Percentiles rank a stretch among this genome's conserved stretches.
These are phyloP conservation scores for Paradoxurus hermaphroditus DNA, from an alignment of 2,113 vertebrate genomes.

Conservation along the genomic window DNA sequence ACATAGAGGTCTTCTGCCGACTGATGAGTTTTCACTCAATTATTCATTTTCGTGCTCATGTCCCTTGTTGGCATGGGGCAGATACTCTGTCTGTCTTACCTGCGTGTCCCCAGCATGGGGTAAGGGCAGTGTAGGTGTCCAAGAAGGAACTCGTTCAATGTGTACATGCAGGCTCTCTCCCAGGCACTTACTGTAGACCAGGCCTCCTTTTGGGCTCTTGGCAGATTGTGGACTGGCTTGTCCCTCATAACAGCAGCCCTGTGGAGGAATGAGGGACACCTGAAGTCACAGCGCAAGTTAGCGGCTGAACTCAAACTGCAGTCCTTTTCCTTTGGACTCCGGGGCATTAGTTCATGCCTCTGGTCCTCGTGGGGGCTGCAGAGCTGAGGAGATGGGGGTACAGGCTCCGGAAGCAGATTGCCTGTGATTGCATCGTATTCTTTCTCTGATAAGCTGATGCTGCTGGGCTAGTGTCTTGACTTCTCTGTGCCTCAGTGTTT, in stretches of 20 bases:
- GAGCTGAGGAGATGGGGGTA: not conserved
- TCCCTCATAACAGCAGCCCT: not conserved
- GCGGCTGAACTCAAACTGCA: not conserved
- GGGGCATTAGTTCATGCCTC: not conserved
- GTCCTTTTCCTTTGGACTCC: not conserved
- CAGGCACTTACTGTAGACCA: not conserved
- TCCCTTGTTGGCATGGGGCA: not conserved
- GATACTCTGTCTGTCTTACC: constrained; percentile 10
- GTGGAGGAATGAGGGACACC: not conserved
- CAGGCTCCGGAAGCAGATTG: not conserved
- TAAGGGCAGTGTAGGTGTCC: not conserved
- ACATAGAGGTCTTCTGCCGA: not conserved
- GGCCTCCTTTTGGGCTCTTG: not conserved
- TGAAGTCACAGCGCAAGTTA: not conserved
- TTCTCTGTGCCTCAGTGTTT: not conserved
- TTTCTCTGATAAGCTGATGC: not conserved
- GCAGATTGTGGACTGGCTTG: not conserved
- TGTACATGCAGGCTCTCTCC: not conserved
- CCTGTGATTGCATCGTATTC: not conserved
- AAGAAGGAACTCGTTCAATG: not conserved
- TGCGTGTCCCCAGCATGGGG: not conserved
- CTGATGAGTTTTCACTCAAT: not conserved
- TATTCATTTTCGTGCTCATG: not conserved
- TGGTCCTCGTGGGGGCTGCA: not conserved
- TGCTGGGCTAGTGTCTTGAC: not conserved